Evolutionary conservation across 2,888 invertebrate species (phyloP).

Genomic region (Drosophila nr. medialis): DNA sequence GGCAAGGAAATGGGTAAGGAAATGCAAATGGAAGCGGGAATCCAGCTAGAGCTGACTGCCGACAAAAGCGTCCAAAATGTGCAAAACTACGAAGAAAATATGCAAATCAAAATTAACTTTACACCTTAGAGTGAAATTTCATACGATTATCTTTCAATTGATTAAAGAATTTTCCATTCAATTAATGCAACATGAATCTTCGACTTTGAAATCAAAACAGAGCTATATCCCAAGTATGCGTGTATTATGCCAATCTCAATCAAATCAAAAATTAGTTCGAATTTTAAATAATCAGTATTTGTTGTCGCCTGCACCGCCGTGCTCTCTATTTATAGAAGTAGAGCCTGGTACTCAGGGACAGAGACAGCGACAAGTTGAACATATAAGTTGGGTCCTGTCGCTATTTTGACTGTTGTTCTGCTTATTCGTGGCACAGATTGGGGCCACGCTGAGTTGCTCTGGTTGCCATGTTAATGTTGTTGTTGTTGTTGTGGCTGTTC

Average conservation of each 20-base stretch:
- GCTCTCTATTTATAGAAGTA: conserved; percentile 13
- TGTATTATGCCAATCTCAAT: not conserved
- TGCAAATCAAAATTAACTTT: not conserved
- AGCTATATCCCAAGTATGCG: not conserved
- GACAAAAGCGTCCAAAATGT: conserved; percentile 34
- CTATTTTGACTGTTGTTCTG: conserved; percentile 40
- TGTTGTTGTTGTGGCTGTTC: not conserved
- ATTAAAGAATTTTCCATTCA: not conserved
- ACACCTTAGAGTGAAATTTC: not conserved
- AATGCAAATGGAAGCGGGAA: conserved; percentile 30
- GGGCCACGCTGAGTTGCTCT: conserved; percentile 39
- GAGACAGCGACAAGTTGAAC: conserved; percentile 26
- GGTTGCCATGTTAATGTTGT: conserved; percentile 43
- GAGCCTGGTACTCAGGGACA: conserved; percentile 8
- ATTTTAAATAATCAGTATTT: not conserved
- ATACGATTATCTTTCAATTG: not conserved
- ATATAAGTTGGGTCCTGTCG: conserved; percentile 36
- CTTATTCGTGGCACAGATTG: conserved; percentile 39
- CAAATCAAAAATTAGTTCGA: not conserved
- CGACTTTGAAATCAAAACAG: not conserved
- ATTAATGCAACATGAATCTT: not conserved
- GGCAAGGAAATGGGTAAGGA: not conserved
- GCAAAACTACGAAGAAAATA: not conserved
- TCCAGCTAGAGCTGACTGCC: conserved; percentile 25
- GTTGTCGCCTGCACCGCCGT: conserved; percentile 37